Evolutionary conservation across 2,113 vertebrate species (phyloP), one percentile per base, ranked within the genome.

Genomic region (Corythoichthys intestinalis): DNA sequence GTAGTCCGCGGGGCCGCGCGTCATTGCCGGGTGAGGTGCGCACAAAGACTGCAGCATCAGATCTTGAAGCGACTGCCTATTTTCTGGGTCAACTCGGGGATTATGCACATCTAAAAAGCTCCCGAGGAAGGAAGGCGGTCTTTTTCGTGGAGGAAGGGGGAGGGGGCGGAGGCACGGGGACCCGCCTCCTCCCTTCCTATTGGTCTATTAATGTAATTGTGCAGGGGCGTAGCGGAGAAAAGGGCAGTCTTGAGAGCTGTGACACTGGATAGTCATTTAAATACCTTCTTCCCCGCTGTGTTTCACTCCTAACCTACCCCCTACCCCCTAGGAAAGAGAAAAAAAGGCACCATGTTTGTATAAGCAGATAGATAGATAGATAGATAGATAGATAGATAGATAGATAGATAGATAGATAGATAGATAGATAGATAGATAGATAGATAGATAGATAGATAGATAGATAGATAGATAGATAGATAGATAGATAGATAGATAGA

Each of bases 61-160:
- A 90, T 91, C 90, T 90, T 89, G 85, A 88, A 89, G 87, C 81
- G 91, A 88, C 86, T 89, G 87, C 85, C 87, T 91, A 76, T 90
- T 92, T 92, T 92, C 90, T 92, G 91, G 91, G 92, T 92, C 91
- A 92, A 89, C 90, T 90, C 88, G 71, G 87, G 86, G 88, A 91
- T 92, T 93, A 92, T 92, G 92, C 91, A 90, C 89, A 90, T 90
- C 68, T 89, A 85, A 90, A 89, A 87, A 63, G 80, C 79, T 87
- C 90, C 76, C 77, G 90, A 89, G 87, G 86, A 87, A 73, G 85
- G 67, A 87, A 73, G 85, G 67, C 83, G 67, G 73, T 47, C 41
- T 34, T 63, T n/a, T 47, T n/a, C 41, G n/a, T 13, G 41, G 61
- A 47, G 39, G 74, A 84, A 84, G 90, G 80, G 90, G 89, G 82